Base-by-base conservation (phyloP, 2,797 vertebrate species). In the Eidolon dupreanum region DNA sequence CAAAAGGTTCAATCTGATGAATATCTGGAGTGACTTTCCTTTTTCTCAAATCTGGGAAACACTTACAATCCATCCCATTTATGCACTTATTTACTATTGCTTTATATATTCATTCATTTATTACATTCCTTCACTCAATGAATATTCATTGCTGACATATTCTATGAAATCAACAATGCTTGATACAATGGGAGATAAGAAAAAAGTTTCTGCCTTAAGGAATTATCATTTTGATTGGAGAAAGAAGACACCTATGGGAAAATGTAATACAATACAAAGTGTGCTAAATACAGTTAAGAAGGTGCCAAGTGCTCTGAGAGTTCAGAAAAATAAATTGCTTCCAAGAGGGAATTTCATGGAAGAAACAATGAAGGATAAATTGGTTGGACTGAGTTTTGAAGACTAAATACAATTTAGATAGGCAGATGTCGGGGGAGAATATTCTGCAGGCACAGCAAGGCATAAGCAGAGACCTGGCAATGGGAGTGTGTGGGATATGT, bases 261-360 rank as follows among this genome's bases (percentile, higher is more conserved):
- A 49, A 31, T 93, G 43, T 43, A 51, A 24, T 41, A 7, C 2
- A 51, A 24, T 41, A 7, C 2, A 71, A 41, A 55, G 31, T 71
- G 15, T 31, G 51, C 22, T 70, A 61, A 70, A 53, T 55, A 55
- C 3, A 26, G 26, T 61, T 61, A n/a, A 79, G 78, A 51, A 71
- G 46, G 33, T 28, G 43, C 13, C 10, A 17, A 79, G 17, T n/a
- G 71, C 10, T 66, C 4, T 12, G 4, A n/a, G 66, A 88, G 26
- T 65, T 85, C 13, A 82, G 65, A 59, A 88, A 95, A 88, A 83
- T 33, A 95, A 38, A 73, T 46, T 59, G 28, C 51, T 90, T 96
- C 59, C 16, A 65, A 59, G 31, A 91, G n/a, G 22, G n/a, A 46
- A 36, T 65, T 88, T 78, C 71, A 31, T n/a, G 46, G 46, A 79